phyloP scores from a whole-genome alignment of 2,797 vertebrate genomes.

The Synaphobranchus kaupii region DNA sequence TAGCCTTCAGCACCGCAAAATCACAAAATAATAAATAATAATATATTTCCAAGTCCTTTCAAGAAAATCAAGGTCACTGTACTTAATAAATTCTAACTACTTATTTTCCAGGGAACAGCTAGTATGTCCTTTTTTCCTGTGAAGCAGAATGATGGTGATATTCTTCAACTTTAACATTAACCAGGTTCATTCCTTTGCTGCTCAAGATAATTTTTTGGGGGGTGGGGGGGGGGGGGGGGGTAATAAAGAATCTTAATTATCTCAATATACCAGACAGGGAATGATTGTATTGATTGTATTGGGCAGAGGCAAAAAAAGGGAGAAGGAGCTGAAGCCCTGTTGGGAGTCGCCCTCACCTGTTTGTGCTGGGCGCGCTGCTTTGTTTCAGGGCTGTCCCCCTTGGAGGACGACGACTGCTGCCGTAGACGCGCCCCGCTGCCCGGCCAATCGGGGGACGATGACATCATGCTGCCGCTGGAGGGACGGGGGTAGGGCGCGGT shows the following conservation, averaged over 20 bases:
- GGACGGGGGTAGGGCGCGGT: conserved; percentile 87
- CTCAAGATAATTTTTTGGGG: too few relatives aligned
- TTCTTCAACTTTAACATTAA: background rate
- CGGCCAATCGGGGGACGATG: conserved; percentile 90
- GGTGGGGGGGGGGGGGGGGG: too few relatives aligned
- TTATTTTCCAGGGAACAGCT: background rate
- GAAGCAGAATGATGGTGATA: background rate
- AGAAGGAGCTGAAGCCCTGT: background rate
- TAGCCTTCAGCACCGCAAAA: background rate
- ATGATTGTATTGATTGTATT: background rate
- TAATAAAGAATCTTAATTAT: background rate
- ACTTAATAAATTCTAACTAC: background rate
- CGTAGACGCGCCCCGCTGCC: conserved; percentile 84
- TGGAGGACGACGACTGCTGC: conserved; percentile 94
- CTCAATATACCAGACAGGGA: background rate
- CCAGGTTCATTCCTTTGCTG: background rate
- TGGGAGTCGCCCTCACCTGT: conserved; percentile 76
- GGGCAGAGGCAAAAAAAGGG: background rate
- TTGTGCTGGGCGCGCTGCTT: conserved; percentile 90
- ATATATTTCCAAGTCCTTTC: background rate
- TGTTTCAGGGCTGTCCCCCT: conserved; percentile 94
- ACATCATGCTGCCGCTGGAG: conserved; percentile 86
- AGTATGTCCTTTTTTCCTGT: background rate
- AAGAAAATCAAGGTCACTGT: background rate
- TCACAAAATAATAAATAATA: background rate